A percentile compares a stretch with the other conserved stretches of the same genome.
phyloP scores from a whole-genome alignment of 2,113 vertebrate species.

The Riparia riparia region DNA sequence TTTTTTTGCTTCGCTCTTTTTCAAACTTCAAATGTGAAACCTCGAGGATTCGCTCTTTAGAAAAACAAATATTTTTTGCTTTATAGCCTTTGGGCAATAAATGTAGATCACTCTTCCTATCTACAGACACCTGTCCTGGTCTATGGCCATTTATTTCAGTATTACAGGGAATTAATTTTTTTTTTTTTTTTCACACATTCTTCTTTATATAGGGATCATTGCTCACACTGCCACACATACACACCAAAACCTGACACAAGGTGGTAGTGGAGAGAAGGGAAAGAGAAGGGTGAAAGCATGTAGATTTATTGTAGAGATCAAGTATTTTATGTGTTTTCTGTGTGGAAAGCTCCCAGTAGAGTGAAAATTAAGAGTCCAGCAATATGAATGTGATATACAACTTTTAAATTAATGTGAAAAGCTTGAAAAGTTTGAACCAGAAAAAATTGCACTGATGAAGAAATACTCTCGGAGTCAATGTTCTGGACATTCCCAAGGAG shows the following conservation, averaged over 20 bases:
- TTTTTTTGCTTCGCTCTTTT: not conserved
- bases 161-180: not conserved
- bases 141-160: not conserved
- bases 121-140: not conserved
- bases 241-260: slow-evolving; percentile 26
- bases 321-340: not conserved
- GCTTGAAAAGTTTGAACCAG: not conserved
- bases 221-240: not conserved
- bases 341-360: not conserved
- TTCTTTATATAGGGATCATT: not conserved
- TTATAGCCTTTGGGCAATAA: not conserved
- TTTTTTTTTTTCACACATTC: not conserved
- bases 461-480: not conserved
- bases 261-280: slow-evolving; percentile 39
- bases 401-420: not conserved
- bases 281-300: not conserved
- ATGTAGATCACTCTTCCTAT: not conserved
- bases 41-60: rapidly evolving
- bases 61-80: not conserved
- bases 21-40: not conserved
- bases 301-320: not conserved
- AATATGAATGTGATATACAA: not conserved
- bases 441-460: not conserved
- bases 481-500: not conserved
- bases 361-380: not conserved